These are phyloP conservation scores for Eristalis tenax DNA, from an alignment of 2,888 invertebrate genomes.

Conservation along the genomic window DNA sequence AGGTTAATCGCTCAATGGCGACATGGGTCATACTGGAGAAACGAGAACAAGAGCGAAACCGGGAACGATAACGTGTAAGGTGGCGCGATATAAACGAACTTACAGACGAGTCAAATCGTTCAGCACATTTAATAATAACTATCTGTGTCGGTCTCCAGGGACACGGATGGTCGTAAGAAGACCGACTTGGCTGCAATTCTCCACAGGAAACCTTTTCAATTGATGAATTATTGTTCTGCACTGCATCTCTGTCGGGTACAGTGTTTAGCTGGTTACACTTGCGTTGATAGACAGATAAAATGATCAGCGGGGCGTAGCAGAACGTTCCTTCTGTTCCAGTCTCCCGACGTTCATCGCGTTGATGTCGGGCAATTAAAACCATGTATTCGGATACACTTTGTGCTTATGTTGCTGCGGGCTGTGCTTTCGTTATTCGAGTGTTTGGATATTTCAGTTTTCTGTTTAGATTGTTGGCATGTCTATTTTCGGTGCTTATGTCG, in stretches of 20 bases:
- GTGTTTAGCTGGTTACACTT: conserved; percentile 1
- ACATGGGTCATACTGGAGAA: conserved; percentile 24
- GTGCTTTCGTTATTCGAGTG: not conserved
- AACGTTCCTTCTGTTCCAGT: not conserved
- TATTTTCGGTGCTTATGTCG: not conserved
- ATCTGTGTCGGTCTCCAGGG: conserved; percentile 36
- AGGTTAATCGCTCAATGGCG: conserved; percentile 29
- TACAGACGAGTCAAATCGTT: conserved; percentile 55
- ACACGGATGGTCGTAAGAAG: conserved; percentile 26
- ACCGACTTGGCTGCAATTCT: conserved; percentile 48
- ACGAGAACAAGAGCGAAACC: not conserved
- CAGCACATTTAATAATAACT: conserved; percentile 46
- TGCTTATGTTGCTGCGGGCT: not conserved
- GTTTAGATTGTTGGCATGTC: not conserved
- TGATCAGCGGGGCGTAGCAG: conserved; percentile 8
- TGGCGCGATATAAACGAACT: conserved; percentile 39
- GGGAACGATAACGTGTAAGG: conserved; percentile 40
- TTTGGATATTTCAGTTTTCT: not conserved
- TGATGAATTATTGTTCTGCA: conserved; percentile 47
- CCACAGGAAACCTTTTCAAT: conserved; percentile 65
- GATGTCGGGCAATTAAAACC: not conserved
- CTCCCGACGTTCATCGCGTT: not conserved
- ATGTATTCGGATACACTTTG: conserved; percentile 24
- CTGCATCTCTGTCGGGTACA: not conserved
- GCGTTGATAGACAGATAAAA: conserved; percentile 7